Evolutionary conservation across 2,113 vertebrate species (phyloP), one percentile per base, ranked within the genome.

Genomic region (Oreochromis tanganicae): DNA sequence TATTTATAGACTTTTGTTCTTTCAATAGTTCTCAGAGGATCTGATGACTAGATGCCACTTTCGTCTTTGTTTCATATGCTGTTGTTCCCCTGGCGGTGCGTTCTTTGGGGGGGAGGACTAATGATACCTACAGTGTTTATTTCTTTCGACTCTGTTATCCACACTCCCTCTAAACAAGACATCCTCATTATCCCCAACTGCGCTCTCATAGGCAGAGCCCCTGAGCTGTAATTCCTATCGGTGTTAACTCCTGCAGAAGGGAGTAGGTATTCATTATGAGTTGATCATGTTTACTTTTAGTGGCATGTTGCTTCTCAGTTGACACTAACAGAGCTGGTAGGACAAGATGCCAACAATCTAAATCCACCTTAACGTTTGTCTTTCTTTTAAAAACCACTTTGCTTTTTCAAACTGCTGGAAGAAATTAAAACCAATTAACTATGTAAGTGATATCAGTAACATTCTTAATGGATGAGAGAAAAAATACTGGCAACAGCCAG

Each of bases 141-240:
- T 68, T 11, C 48, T 81, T 87, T 41, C 32, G 2, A 32, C 84
- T 90, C 43, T 17, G 73, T 85, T 86, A 80, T 86, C 41, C 52
- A 48, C 68, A 17, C 21, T 91, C 43, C 27, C 73, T 63, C 21
- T n/a, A 46, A 80, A 43, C 11, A 19, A 87, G 3, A 83, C 17
- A 61, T 86, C 52, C 88, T 88, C 66, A 80, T 93, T 91, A 90
- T 88, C 78, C 83, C 86, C 84, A 36, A 50, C 29, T 19, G 73
- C 6, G 5, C 87, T 54, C 10, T 87, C 56, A 48, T 16, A 80
- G 57, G 57, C 71, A 80, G 38, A 90, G 71, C 87, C 86, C 87
- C 83, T 87, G 84, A 88, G 81, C 84, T 61, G 14, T 88, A 85
- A 87, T 89, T 91, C 57, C 9, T 71, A 41, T 84, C 68, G 55